A percentile compares a stretch with the other conserved stretches of the same genome.
Conservation (phyloP, 1,140 invertebrate species). For the Drepana arcuata region DNA sequence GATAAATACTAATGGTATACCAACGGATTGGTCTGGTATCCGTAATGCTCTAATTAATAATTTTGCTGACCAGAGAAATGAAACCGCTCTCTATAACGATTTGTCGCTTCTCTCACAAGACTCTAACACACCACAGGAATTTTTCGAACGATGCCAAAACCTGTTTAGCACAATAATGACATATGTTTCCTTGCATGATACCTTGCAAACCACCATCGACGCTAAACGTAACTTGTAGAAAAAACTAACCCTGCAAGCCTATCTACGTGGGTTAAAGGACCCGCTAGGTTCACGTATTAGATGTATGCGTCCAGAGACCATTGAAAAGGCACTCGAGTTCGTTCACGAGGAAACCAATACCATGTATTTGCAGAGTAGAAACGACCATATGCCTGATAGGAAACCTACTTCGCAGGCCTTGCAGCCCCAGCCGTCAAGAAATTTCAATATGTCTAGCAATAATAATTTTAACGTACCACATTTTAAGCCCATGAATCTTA, state of each 20-base stretch:
- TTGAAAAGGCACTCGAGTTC: not conserved
- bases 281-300: not conserved
- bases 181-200: not conserved
- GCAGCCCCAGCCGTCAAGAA: too few relatives aligned
- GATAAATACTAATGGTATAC: not conserved
- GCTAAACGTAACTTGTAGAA: not conserved
- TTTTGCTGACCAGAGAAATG: not conserved
- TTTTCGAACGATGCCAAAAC: not conserved
- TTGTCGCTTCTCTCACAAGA: not conserved
- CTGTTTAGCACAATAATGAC: slow-evolving; percentile 1
- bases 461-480: too few relatives aligned
- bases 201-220: not conserved
- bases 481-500: too few relatives aligned
- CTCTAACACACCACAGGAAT: not conserved
- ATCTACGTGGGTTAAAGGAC: not conserved
- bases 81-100: not conserved
- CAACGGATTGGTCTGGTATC: not conserved
- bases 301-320: not conserved
- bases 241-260: not conserved
- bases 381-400: not conserved
- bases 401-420: too few relatives aligned
- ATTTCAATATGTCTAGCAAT: too few relatives aligned
- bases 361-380: not conserved
- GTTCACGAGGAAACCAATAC: not conserved
- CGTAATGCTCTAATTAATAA: not conserved